Evolutionary conservation across 2,113 vertebrate species (phyloP).

Genomic region (Bombycilla garrulus): DNA sequence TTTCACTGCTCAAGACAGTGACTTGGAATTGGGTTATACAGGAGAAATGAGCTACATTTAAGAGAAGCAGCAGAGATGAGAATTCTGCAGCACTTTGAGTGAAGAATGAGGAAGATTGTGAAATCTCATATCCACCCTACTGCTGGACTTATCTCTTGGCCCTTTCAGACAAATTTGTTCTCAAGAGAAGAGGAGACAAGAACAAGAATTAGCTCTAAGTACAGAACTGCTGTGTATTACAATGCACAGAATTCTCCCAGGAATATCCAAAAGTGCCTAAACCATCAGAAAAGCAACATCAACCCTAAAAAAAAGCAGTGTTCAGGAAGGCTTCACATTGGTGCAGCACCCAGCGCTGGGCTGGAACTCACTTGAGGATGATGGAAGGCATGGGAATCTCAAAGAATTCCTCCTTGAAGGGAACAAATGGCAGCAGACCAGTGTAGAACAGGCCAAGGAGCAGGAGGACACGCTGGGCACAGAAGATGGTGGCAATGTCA

Average conservation of each 20-base stretch:
- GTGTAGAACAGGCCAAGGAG: conserved; percentile 95
- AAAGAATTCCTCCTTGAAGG: conserved; percentile 92
- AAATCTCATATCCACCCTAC: background rate
- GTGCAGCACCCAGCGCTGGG: background rate
- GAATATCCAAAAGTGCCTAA: background rate
- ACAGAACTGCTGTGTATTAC: background rate
- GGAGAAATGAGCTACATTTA: background rate
- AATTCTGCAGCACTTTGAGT: background rate
- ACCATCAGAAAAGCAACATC: background rate
- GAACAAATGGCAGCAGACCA: conserved; percentile 92
- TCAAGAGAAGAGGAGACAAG: background rate
- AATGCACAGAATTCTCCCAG: background rate
- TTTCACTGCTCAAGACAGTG: background rate
- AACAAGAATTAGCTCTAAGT: background rate
- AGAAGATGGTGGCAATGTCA: conserved; percentile 91
- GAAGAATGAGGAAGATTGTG: background rate
- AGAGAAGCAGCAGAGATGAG: background rate
- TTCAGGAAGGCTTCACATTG: background rate
- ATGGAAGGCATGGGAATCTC: conserved; percentile 99
- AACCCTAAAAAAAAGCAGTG: background rate
- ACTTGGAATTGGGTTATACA: background rate
- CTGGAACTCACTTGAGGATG: conserved; percentile 85
- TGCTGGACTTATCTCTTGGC: background rate
- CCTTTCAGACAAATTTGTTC: background rate
- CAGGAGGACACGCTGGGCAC: conserved; percentile 88